A percentile compares a stretch with the other conserved stretches of the same genome.
Conservation (phyloP, 2,888 invertebrate species). For the Leptothorax acervorum region DNA sequence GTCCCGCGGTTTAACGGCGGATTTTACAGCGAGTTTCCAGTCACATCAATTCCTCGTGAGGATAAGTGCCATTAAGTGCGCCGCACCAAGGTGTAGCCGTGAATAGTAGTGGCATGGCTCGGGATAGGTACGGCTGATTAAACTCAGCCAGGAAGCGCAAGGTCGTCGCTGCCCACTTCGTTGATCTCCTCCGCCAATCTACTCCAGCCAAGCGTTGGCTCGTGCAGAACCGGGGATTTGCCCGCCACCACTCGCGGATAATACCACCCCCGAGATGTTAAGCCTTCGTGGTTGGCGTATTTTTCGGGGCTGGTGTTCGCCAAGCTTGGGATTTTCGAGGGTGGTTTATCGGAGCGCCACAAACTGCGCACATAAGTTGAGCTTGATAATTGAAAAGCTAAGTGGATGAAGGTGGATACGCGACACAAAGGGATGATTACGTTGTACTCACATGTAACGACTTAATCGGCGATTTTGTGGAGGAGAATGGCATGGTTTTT, state of each 20-base stretch:
- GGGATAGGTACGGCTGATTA: slow-evolving; percentile 73
- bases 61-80: slow-evolving; percentile 73
- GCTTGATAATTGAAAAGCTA: slow-evolving; percentile 53
- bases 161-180: slow-evolving; percentile 67
- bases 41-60: slow-evolving; percentile 54
- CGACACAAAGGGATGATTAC: slow-evolving; percentile 4
- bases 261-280: slow-evolving; percentile 49
- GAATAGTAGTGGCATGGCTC: slow-evolving; percentile 12
- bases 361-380: slow-evolving; percentile 44
- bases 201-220: slow-evolving; percentile 56
- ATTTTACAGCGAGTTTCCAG: slow-evolving; percentile 68
- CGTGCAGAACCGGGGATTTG: slow-evolving; percentile 56
- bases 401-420: slow-evolving; percentile 18
- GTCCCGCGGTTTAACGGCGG: slow-evolving; percentile 61
- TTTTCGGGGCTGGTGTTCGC: slow-evolving; percentile 50
- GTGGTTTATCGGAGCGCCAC: slow-evolving; percentile 46
- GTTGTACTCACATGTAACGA: background rate
- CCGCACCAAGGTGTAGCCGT: slow-evolving; percentile 51
- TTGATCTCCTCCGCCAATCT: slow-evolving; percentile 70
- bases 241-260: slow-evolving; percentile 49
- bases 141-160: slow-evolving; percentile 73
- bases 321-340: slow-evolving; percentile 45
- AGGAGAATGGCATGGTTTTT: background rate
- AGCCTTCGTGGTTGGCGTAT: slow-evolving; percentile 46
- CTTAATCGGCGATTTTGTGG: slow-evolving; percentile 18